These are phyloP conservation scores for Australoheros scitulus DNA, from an alignment of 2,113 vertebrate species.

Conservation along the genomic window DNA sequence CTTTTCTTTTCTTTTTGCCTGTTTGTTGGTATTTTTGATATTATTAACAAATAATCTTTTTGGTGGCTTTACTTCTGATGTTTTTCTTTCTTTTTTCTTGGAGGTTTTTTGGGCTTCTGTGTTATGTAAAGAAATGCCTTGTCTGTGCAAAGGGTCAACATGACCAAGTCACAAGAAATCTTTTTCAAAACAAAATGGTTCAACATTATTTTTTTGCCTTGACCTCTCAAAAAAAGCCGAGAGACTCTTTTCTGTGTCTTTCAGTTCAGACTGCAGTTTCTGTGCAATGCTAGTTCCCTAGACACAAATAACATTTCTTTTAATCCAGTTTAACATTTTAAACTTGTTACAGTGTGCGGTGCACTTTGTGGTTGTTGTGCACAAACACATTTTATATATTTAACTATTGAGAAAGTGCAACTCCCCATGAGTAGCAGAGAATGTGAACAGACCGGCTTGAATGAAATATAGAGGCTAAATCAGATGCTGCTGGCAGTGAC, in stretches of 20 bases:
- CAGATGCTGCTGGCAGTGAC: conserved; percentile 53
- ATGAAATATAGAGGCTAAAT: conserved; percentile 51
- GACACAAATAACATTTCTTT: conserved; percentile 36
- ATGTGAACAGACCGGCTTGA: conserved; percentile 54
- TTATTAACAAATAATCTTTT: conserved; percentile 67
- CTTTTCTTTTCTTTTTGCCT: conserved; percentile 63
- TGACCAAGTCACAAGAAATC: conserved; percentile 32
- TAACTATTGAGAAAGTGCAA: conserved; percentile 22
- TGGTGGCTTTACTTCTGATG: conserved; percentile 62
- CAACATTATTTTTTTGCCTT: conserved; percentile 54
- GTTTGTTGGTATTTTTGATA: conserved; percentile 79
- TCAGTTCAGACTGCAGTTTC: conserved; percentile 29
- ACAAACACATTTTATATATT: conserved; percentile 43
- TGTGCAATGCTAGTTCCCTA: conserved; percentile 27
- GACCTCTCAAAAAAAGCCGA: conserved; percentile 44
- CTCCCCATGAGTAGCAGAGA: conserved; percentile 30
- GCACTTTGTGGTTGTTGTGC: conserved; percentile 43
- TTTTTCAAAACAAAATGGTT: conserved; percentile 49
- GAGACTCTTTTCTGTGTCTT: conserved; percentile 26
- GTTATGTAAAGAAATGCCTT: conserved; percentile 42
- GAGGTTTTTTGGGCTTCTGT: conserved; percentile 59
- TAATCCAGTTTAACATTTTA: conserved; percentile 22
- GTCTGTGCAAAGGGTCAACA: conserved; percentile 27
- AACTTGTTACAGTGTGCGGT: conserved; percentile 40
- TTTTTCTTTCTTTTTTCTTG: conserved; percentile 32